Evolutionary conservation across 2,888 invertebrate species (phyloP), one percentile per base, ranked within the genome.

Genomic region (Cryptosula pallasiana): DNA sequence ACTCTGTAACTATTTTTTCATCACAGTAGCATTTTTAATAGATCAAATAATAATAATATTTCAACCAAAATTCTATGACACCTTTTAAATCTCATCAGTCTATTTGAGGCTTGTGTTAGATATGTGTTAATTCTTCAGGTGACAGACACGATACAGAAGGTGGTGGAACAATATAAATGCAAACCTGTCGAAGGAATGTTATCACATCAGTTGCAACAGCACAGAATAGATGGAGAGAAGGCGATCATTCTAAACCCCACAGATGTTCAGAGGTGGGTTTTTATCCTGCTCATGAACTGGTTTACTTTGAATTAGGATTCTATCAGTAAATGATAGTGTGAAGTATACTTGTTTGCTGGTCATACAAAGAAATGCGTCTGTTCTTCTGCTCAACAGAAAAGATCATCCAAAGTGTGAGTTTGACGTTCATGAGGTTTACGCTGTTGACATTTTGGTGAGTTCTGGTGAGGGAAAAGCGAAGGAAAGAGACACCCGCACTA

Each of bases 331-430:
- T n/a, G n/a, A n/a, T n/a, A n/a, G n/a, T n/a, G n/a, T n/a, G n/a
- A n/a, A n/a, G n/a, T n/a, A n/a, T n/a, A n/a, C n/a, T n/a, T n/a
- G n/a, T n/a, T n/a, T n/a, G n/a, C n/a, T n/a, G n/a, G n/a, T n/a
- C n/a, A n/a, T n/a, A n/a, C n/a, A n/a, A n/a, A n/a, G n/a, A n/a
- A n/a, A n/a, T n/a, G n/a, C n/a, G n/a, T n/a, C n/a, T n/a, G n/a
- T n/a, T n/a, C n/a, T n/a, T 45, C 45, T 45, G 9, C 20, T 71
- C 5, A 29, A 35, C 76, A 86, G 92, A 79, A 95, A 95, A 82
- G 98, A 98, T 82, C 95, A 97, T 84, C 98, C 98, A 85, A 97
- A 97, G 84, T 93, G 92, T 82, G 93, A 92, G 74, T 90, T 99
- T 84, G 96, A 96, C 83, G 91, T 92, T 72, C 92, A 97, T 85